Conservation (phyloP, 2,797 vertebrate species). For the Peromyscus aztecus region DNA sequence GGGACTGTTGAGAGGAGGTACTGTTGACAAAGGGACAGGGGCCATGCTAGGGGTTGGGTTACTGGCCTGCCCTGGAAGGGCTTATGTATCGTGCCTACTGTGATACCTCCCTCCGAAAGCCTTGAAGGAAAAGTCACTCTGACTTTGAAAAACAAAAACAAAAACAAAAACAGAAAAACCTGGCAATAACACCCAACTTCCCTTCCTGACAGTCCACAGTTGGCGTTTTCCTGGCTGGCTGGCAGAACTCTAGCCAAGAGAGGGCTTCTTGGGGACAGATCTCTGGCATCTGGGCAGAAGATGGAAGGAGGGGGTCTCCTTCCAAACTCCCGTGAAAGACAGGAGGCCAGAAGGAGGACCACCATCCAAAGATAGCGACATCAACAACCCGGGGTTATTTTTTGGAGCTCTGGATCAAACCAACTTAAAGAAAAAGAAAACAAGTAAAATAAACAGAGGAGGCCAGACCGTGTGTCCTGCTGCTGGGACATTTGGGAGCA, state of each 20-base stretch:
- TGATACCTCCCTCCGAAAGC: not conserved
- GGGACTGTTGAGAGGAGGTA: not conserved
- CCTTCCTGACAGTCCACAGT: not conserved
- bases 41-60: not conserved
- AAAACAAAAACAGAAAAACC: not conserved
- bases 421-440: not conserved
- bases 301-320: not conserved
- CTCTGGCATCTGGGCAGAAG: not conserved
- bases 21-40: not conserved
- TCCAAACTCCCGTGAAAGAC: conserved; percentile 65
- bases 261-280: not conserved
- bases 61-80: not conserved
- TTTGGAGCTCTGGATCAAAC: not conserved
- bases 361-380: not conserved
- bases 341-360: not conserved
- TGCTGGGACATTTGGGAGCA: not conserved
- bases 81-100: not conserved
- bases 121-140: not conserved
- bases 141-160: not conserved
- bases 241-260: not conserved
- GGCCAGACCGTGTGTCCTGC: not conserved
- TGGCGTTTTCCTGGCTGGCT: not conserved
- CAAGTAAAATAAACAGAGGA: not conserved
- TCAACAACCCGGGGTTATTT: not conserved
- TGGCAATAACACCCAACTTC: not conserved